phyloP scores from a whole-genome alignment of 2,113 vertebrate species.

The Mastomys coucha region DNA sequence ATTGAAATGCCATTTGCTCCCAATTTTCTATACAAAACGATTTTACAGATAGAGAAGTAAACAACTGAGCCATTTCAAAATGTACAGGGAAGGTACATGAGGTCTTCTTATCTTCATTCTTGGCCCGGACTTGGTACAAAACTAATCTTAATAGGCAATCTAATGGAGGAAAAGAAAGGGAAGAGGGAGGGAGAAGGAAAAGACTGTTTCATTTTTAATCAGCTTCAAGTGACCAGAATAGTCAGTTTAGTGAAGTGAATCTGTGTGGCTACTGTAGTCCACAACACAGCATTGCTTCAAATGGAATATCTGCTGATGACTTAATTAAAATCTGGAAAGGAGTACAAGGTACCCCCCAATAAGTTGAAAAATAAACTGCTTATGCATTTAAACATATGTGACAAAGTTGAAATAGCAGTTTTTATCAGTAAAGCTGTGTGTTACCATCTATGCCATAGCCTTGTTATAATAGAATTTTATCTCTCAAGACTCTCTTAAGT shows the following conservation, averaged over 20 bases:
- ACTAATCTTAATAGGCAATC: not conserved
- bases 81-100: not conserved
- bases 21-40: constrained; percentile 8
- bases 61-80: not conserved
- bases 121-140: not conserved
- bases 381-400: not conserved
- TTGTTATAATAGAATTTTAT: not conserved
- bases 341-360: not conserved
- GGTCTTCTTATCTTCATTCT: not conserved
- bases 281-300: not conserved
- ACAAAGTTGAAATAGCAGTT: not conserved
- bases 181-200: not conserved
- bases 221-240: not conserved
- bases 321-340: constrained; percentile 17
- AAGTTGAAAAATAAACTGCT: constrained; percentile 21
- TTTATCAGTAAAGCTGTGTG: not conserved
- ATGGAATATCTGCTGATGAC: not conserved
- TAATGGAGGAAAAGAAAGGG: not conserved
- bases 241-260: not conserved
- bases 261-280: not conserved
- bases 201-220: not conserved
- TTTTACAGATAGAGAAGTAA: constrained; percentile 35
- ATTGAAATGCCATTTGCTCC: constrained; percentile 49
- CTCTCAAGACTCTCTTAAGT: constrained; percentile 20
- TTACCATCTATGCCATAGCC: not conserved